Percentiles rank a stretch among this genome's conserved stretches.
These are phyloP conservation scores for Calliphora vomitoria DNA, from an alignment of 2,888 invertebrate genomes.

Conservation along the genomic window DNA sequence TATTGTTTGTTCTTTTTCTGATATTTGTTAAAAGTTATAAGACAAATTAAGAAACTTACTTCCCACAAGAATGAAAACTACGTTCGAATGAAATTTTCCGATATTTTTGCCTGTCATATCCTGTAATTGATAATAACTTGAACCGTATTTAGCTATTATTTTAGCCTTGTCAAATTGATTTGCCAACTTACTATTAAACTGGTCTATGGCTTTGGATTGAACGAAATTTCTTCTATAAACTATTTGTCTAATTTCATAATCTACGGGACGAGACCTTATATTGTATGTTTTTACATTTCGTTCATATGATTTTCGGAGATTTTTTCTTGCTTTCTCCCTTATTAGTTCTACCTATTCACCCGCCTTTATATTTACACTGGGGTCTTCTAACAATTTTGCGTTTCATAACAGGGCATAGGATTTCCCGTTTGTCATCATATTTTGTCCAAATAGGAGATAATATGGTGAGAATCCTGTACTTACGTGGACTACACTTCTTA, in stretches of 20 bases:
- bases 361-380: not conserved
- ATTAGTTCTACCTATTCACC: slow-evolving; percentile 21
- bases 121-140: slow-evolving; percentile 14
- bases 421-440: slow-evolving; percentile 15
- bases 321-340: slow-evolving; percentile 9
- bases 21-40: too few relatives aligned
- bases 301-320: not conserved
- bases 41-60: too few relatives aligned
- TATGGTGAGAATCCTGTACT: slow-evolving; percentile 47
- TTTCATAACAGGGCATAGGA: slow-evolving; percentile 3
- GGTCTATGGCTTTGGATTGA: slow-evolving; percentile 11
- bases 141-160: slow-evolving; percentile 4
- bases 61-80: too few relatives aligned
- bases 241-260: slow-evolving; percentile 18
- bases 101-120: not conserved
- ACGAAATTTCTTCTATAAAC: slow-evolving; percentile 35
- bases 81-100: too few relatives aligned
- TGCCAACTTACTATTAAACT: slow-evolving; percentile 8
- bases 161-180: slow-evolving; percentile 29
- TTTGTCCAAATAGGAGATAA: slow-evolving; percentile 45
- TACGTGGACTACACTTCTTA: slow-evolving; percentile 31
- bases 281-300: slow-evolving; percentile 26
- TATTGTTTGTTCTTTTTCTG: too few relatives aligned
- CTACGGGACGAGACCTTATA: not conserved
- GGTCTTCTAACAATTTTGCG: not conserved